A percentile compares a stretch with the other conserved stretches of the same genome.
phyloP scores from a whole-genome alignment of 2,797 vertebrate species.

The Euphonia xanthogaster region DNA sequence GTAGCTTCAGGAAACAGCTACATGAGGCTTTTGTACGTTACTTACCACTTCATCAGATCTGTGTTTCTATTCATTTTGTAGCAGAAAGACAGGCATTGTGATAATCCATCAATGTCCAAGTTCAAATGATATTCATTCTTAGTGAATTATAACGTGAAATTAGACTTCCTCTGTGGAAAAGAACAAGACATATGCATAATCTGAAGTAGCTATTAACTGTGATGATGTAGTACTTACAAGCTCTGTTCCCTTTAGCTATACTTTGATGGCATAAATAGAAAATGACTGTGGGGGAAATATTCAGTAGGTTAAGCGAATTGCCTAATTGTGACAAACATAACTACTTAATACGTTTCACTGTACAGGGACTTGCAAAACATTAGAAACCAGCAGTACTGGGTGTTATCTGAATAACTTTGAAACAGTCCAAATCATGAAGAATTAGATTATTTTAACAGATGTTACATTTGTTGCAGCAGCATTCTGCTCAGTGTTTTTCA shows the following conservation, averaged over 20 bases:
- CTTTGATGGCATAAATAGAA: background rate
- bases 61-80: background rate
- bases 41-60: background rate
- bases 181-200: background rate
- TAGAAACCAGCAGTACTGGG: background rate
- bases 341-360: background rate
- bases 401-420: background rate
- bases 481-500: background rate
- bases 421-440: background rate
- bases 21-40: background rate
- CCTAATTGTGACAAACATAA: background rate
- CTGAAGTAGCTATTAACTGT: background rate
- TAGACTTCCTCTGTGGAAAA: background rate
- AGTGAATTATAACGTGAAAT: background rate
- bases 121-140: background rate
- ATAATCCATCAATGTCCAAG: background rate
- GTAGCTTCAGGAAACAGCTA: background rate
- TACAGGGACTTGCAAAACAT: background rate
- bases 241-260: background rate
- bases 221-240: background rate
- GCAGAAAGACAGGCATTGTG: background rate
- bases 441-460: background rate
- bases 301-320: background rate
- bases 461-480: background rate
- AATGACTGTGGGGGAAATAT: background rate